Evolutionary conservation across 1,140 invertebrate genomes (phyloP).

Genomic region (Drosophila funebris): DNA sequence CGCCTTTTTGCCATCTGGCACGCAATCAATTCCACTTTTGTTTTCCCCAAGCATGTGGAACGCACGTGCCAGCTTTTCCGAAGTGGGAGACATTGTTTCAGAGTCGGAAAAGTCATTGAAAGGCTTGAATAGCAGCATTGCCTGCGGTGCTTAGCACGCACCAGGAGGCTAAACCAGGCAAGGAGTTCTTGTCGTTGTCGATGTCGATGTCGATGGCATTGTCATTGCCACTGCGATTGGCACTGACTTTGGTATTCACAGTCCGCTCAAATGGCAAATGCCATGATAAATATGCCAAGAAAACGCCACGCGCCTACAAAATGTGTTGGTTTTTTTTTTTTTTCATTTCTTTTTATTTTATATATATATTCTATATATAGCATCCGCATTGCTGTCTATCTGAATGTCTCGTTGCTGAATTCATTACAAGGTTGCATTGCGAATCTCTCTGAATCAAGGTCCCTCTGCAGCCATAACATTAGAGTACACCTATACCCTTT

Average conservation of each 20-base stretch:
- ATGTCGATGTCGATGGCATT: conserved; percentile 17
- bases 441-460: not conserved
- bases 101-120: conserved; percentile 4
- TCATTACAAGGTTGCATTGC: conserved; percentile 20
- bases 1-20: conserved; percentile 57
- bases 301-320: conserved; percentile 41
- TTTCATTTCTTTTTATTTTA: no score
- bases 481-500: not conserved
- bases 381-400: conserved; percentile 9
- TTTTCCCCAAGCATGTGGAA: conserved; percentile 27
- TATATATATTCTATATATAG: conserved; percentile 13
- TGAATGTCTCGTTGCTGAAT: not conserved
- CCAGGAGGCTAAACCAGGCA: not conserved
- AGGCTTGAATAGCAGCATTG: conserved; percentile 35
- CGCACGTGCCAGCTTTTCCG: conserved; percentile 36
- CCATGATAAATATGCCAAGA: conserved; percentile 61
- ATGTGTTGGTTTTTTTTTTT: no score
- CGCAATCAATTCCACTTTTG: conserved; percentile 75
- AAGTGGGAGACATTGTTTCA: no score
- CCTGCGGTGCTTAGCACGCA: conserved; percentile 26
- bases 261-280: conserved; percentile 37
- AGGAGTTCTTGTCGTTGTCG: conserved; percentile 39
- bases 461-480: not conserved
- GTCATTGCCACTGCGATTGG: conserved; percentile 23
- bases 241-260: conserved; percentile 63